Percentiles rank a stretch among this genome's conserved stretches.
These are phyloP conservation scores for Brachionus sp. DNA, from an alignment of 1,140 invertebrate genomes.

Conservation along the genomic window DNA sequence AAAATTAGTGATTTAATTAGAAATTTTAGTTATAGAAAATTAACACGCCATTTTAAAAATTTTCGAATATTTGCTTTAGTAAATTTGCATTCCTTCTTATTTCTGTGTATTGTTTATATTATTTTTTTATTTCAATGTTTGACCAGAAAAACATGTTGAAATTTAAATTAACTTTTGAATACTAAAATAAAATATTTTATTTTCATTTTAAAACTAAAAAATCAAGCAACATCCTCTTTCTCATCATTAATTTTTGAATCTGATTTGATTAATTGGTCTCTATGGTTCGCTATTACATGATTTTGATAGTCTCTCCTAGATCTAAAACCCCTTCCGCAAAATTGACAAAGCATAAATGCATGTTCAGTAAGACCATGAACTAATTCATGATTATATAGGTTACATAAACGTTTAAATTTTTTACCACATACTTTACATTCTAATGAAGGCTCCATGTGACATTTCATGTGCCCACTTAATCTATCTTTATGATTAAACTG, in stretches of 20 bases:
- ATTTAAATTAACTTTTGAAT: too few species aligned
- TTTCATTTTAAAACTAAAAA: too few species aligned
- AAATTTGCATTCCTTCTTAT: too few species aligned
- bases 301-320: slow-evolving; percentile 43
- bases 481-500: slow-evolving; percentile 43
- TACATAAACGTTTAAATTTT: slow-evolving; percentile 43
- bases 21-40: too few species aligned
- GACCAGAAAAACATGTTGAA: too few species aligned
- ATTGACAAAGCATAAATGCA: slow-evolving; percentile 44
- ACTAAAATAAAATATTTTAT: too few species aligned
- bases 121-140: too few species aligned
- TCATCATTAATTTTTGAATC: neutral
- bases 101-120: too few species aligned
- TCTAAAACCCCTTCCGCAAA: slow-evolving; percentile 43
- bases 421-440: slow-evolving; percentile 45
- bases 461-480: slow-evolving; percentile 43
- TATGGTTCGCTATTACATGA: slow-evolving; percentile 41
- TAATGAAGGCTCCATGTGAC: slow-evolving; percentile 40
- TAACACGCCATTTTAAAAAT: too few species aligned
- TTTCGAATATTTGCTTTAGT: too few species aligned
- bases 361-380: slow-evolving; percentile 44
- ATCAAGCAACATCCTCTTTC: neutral
- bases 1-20: too few species aligned
- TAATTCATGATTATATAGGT: slow-evolving; percentile 42
- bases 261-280: slow-evolving; percentile 39